These are phyloP conservation scores for Brachionus calyciflorus DNA, from an alignment of 1,140 invertebrate species.

Conservation along the genomic window DNA sequence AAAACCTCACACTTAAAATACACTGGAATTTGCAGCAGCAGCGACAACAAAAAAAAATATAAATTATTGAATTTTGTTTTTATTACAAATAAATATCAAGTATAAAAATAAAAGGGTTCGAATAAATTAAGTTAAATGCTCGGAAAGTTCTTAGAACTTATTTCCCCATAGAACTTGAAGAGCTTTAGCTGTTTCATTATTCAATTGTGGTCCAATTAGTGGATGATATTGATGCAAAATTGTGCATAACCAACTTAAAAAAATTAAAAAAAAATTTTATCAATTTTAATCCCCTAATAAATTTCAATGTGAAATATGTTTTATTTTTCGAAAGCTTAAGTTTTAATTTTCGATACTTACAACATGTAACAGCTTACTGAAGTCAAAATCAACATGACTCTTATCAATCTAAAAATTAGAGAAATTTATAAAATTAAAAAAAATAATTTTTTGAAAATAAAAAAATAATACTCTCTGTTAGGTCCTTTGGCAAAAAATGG, in stretches of 20 bases:
- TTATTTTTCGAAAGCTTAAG: too few species aligned
- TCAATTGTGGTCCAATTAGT: conserved; percentile 44
- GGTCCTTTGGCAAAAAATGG: conserved; percentile 46
- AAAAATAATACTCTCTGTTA: conserved; percentile 20
- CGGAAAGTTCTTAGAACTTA: neutral
- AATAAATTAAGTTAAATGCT: neutral
- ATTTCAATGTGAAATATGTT: too few species aligned
- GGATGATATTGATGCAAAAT: conserved; percentile 43
- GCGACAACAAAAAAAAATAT: neutral
- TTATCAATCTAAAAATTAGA: conserved; percentile 26
- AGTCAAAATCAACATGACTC: conserved; percentile 33
- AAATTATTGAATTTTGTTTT: neutral
- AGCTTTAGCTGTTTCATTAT: conserved; percentile 34
- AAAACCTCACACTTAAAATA: neutral
- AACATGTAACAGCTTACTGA: conserved; percentile 45
- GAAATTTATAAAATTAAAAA: too few species aligned
- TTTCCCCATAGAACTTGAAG: conserved; percentile 38
- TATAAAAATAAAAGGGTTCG: too few species aligned
- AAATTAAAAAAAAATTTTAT: neutral
- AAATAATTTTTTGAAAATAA: neutral
- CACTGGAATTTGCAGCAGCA: neutral
- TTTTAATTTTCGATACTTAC: neutral
- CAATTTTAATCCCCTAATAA: neutral
- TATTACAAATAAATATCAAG: conserved; percentile 35
- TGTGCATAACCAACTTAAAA: conserved; percentile 28